Evolutionary conservation across 2,113 vertebrate species (phyloP), one percentile per base, ranked within the genome.

Genomic region (Xiphophorus maculatus): DNA sequence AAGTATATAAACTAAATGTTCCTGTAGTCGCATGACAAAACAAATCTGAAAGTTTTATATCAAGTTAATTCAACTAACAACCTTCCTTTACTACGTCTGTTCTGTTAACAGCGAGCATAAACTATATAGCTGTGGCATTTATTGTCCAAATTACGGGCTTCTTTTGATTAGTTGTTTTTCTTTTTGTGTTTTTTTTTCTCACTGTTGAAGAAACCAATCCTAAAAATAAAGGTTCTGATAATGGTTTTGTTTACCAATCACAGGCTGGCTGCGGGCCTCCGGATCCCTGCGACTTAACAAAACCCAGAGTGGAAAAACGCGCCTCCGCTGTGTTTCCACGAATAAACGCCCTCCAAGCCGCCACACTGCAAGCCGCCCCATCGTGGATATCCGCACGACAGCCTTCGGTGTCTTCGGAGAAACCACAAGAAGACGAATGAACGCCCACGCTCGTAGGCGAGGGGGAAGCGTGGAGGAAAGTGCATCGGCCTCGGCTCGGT

Each of bases 341-440:
- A 82, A 73, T 71, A 88, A 90, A 88, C 42, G 60, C 77, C 71
- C 65, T 62, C 30, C 4, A 63, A 86, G 67, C 88, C 87, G 60
- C 88, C 85, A 48, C 75, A 28, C 27, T 28, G 27, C 92, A 90
- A 92, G 86, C 76, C 80, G 71, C 88, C 92, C 82, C 30, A 30
- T 85, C 84, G 86, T 82, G 83, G 77, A 79, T 81, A 78, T 79
- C 84, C 74, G 86, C 81, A 87, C 82, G 88, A 82, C 89, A 86
- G 83, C 85, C 75, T 85, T 78, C 76, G 85, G 84, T 80, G 86
- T 87, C 73, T 84, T 80, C 81, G 72, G 81, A 74, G 72, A 90
- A 90, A 93, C 89, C 91, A 68, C 90, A 88, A 68, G 73, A 81
- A 86, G 88, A 93, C 85, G 88, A 93, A 93, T 89, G 84, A 87